Evolutionary conservation across 1,140 invertebrate genomes (phyloP).

Genomic region (Drosophila arizonae): DNA sequence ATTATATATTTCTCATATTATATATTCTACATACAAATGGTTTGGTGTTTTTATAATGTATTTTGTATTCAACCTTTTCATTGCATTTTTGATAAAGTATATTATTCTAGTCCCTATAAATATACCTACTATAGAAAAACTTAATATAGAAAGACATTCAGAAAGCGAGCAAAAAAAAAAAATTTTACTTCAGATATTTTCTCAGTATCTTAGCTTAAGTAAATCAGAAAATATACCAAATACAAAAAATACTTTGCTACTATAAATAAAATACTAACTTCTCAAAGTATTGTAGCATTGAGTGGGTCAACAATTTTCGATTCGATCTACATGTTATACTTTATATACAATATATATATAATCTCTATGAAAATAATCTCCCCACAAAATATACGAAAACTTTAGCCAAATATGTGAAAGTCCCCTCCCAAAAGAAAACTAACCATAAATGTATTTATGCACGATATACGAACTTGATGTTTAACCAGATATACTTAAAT

Average conservation of each 20-base stretch:
- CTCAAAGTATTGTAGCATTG: constrained; percentile 5
- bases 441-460: constrained; percentile 35
- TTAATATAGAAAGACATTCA: too few relatives aligned
- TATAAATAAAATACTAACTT: constrained; percentile 10
- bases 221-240: not conserved
- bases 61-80: constrained; percentile 73
- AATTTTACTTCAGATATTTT: constrained; percentile 21
- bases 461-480: constrained; percentile 26
- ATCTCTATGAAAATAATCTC: not conserved
- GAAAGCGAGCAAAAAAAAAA: constrained; percentile 14
- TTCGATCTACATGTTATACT: not conserved
- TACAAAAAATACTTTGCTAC: constrained; percentile 18
- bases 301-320: not conserved
- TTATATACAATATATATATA: not conserved
- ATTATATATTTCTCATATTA: constrained; percentile 1
- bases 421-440: constrained; percentile 20
- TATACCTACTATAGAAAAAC: constrained; percentile 8
- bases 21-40: constrained; percentile 36
- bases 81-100: constrained; percentile 56
- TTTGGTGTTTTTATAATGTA: constrained; percentile 71
- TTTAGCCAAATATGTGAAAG: constrained; percentile 9
- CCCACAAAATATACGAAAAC: not conserved
- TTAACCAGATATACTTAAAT: constrained; percentile 30
- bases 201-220: constrained; percentile 23
- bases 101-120: not conserved